A percentile compares a stretch with the other conserved stretches of the same genome.
Conservation (phyloP, 2,888 invertebrate species). For the Hecatera dysodea region DNA sequence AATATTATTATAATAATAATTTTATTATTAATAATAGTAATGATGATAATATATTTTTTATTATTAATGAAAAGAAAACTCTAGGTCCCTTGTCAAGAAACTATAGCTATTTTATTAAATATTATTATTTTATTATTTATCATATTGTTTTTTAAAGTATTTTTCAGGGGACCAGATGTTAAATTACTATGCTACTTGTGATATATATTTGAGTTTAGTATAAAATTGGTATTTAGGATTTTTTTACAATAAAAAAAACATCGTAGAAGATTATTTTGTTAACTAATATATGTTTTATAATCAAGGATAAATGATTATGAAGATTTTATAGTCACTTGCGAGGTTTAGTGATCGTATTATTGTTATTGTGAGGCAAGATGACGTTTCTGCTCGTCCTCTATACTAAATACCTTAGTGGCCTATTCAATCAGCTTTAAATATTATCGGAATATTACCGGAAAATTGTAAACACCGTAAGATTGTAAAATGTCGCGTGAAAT, state of each 20-base stretch:
- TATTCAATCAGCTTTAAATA: not conserved
- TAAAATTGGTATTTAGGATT: slow-evolving; percentile 10
- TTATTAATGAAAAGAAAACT: slow-evolving; percentile 46
- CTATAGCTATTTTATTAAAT: slow-evolving; percentile 40
- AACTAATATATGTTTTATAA: not conserved
- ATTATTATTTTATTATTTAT: slow-evolving; percentile 56
- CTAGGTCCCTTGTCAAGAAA: slow-evolving; percentile 54
- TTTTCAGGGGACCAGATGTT: slow-evolving; percentile 54
- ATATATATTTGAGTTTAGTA: slow-evolving; percentile 58
- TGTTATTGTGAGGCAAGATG: not conserved
- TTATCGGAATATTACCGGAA: too few species aligned
- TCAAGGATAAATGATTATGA: not conserved
- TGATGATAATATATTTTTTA: slow-evolving; percentile 68
- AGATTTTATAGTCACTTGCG: not conserved
- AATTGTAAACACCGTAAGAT: too few species aligned
- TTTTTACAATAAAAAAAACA: too few species aligned
- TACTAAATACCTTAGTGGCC: not conserved
- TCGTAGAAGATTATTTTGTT: not conserved
- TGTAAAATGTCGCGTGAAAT: too few species aligned
- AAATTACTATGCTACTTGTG: slow-evolving; percentile 67
- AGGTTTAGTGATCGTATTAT: not conserved
- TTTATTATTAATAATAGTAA: slow-evolving; percentile 44
- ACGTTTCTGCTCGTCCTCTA: too few species aligned
- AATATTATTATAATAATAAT: slow-evolving; percentile 61
- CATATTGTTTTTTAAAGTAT: slow-evolving; percentile 44